These are phyloP conservation scores for Corapipo altera DNA, from an alignment of 2,113 vertebrate species.

Conservation along the genomic window DNA sequence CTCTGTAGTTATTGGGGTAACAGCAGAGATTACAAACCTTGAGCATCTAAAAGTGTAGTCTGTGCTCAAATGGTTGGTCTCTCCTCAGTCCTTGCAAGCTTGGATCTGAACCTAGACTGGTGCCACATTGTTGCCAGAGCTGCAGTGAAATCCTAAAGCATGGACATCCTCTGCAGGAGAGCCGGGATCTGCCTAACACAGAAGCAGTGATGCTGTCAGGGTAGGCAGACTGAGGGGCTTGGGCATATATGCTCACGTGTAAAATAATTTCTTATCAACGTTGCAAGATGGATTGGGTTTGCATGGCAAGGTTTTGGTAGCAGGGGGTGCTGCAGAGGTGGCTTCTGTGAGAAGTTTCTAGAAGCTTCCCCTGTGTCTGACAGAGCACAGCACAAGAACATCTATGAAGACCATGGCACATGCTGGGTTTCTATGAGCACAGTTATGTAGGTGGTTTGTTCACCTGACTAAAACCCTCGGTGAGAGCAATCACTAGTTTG, in stretches of 20 bases:
- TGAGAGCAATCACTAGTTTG: conserved; percentile 34
- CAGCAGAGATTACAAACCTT: not conserved
- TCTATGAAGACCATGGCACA: not conserved
- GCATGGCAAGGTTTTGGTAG: not conserved
- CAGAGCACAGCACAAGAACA: not conserved
- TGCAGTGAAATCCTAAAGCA: not conserved
- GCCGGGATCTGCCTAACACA: not conserved
- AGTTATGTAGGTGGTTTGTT: conserved; percentile 6
- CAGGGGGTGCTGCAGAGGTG: rapidly evolving
- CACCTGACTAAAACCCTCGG: conserved; percentile 10
- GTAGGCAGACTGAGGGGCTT: not conserved
- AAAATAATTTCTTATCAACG: not conserved
- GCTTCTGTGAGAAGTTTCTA: not conserved
- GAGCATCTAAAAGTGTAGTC: not conserved
- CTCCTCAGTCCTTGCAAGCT: not conserved
- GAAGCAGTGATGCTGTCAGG: not conserved
- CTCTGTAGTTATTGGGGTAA: not conserved
- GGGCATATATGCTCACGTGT: rapidly evolving
- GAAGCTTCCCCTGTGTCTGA: not conserved
- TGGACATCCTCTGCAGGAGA: rapidly evolving
- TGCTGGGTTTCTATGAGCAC: not conserved
- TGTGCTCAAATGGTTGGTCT: not conserved
- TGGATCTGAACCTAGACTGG: not conserved
- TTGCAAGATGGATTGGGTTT: not conserved
- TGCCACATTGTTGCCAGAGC: not conserved